phyloP scores from a whole-genome alignment of 1,140 invertebrate species.

The Drosophila pruinosa region DNA sequence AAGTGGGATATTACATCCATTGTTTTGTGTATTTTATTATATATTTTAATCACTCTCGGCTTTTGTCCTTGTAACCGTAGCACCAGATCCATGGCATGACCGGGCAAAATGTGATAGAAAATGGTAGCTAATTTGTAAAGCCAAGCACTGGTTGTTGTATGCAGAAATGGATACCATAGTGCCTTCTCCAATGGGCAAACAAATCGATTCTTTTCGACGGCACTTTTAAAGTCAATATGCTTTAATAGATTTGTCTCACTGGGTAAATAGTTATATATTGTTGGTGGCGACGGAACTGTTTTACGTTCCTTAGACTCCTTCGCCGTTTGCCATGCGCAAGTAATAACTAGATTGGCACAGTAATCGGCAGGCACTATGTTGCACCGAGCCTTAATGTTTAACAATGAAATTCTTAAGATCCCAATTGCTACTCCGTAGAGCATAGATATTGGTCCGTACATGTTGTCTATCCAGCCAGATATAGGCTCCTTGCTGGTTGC shows the following conservation, averaged over 20 bases:
- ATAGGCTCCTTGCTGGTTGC: constrained; percentile 90
- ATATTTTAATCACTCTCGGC: constrained; percentile 85
- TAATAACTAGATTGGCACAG: constrained; percentile 89
- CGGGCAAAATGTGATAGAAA: constrained; percentile 85
- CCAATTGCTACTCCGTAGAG: constrained; percentile 88
- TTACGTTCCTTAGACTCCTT: constrained; percentile 81
- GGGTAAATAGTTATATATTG: constrained; percentile 88
- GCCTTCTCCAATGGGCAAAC: constrained; percentile 69
- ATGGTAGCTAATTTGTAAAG: constrained; percentile 81
- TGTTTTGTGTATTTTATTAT: constrained; percentile 88
- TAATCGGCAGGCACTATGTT: constrained; percentile 92
- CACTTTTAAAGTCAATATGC: constrained; percentile 84
- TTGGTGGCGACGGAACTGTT: constrained; percentile 51
- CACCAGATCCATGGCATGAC: constrained; percentile 84
- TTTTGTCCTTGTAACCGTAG: constrained; percentile 81
- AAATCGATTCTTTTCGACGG: constrained; percentile 46
- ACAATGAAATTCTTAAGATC: constrained; percentile 87
- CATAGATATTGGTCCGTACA: constrained; percentile 93
- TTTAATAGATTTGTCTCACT: constrained; percentile 85
- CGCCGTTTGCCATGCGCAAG: constrained; percentile 87
- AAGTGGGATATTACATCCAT: constrained; percentile 87
- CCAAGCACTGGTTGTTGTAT: constrained; percentile 65
- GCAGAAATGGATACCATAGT: constrained; percentile 84
- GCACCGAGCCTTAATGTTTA: constrained; percentile 84
- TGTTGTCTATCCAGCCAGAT: constrained; percentile 94